Percentiles rank a stretch among this genome's conserved stretches.
These are phyloP conservation scores for Neostethus bicornis DNA, from an alignment of 2,797 vertebrate species.

Conservation along the genomic window DNA sequence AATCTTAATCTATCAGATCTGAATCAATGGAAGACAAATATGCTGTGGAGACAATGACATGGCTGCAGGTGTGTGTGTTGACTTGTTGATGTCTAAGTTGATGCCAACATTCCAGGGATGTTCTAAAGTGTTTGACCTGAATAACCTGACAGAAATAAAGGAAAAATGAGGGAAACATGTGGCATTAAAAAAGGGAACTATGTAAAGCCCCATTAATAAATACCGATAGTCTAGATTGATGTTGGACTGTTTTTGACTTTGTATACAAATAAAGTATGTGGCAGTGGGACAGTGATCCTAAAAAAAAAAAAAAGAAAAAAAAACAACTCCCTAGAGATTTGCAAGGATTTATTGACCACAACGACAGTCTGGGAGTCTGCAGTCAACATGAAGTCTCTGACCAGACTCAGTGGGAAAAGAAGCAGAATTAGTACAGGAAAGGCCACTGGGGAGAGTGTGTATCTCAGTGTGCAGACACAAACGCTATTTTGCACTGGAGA, in stretches of 20 bases:
- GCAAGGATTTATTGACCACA: constrained; percentile 63
- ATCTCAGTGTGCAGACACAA: constrained; percentile 17
- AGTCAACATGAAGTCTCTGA: constrained; percentile 41
- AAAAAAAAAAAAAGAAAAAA: too few species aligned
- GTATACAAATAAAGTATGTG: constrained; percentile 12
- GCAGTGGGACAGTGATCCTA: constrained; percentile 34
- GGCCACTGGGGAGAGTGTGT: constrained; percentile 38
- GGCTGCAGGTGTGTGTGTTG: constrained; percentile 40
- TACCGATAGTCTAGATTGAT: neutral
- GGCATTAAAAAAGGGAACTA: neutral
- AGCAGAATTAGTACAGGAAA: constrained; percentile 49
- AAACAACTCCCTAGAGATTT: constrained; percentile 57
- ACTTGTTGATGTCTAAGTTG: constrained; percentile 2
- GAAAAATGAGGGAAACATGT: neutral
- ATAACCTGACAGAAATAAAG: constrained; percentile 26
- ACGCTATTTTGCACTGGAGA: constrained; percentile 57
- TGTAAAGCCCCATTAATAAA: neutral
- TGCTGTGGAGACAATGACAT: constrained; percentile 31
- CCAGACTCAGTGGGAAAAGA: constrained; percentile 40
- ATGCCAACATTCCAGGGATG: constrained; percentile 57
- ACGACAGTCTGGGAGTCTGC: constrained; percentile 59
- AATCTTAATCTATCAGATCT: constrained; percentile 49
- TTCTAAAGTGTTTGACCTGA: constrained; percentile 44
- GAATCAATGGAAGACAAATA: constrained; percentile 47
- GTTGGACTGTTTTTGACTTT: constrained; percentile 33